phyloP scores from a whole-genome alignment of 2,888 invertebrate species.

The Trisateles emortualis region DNA sequence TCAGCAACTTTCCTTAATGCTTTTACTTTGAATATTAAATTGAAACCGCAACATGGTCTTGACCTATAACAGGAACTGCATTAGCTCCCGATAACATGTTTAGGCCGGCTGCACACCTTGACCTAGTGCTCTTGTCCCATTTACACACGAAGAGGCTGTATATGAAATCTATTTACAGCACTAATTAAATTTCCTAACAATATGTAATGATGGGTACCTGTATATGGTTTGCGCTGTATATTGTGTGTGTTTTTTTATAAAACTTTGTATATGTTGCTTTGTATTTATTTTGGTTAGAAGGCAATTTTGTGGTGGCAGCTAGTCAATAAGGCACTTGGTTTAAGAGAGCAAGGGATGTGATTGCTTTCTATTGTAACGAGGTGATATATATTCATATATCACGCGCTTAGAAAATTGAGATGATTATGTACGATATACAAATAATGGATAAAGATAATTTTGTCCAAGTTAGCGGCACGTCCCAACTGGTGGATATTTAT shows the following conservation, averaged over 20 bases:
- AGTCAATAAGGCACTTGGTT: background rate
- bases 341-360: background rate
- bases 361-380: no score
- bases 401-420: no score
- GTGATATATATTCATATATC: no score
- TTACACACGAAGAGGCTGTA: conserved; percentile 22
- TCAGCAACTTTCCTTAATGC: background rate
- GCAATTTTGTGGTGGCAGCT: no score
- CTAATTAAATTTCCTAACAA: conserved; percentile 8
- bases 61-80: conserved; percentile 50
- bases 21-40: background rate
- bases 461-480: no score
- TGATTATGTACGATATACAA: no score
- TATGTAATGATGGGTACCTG: background rate
- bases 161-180: conserved; percentile 1
- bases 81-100: conserved; percentile 63
- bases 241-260: background rate
- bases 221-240: background rate
- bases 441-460: no score
- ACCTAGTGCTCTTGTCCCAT: conserved; percentile 46
- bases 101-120: conserved; percentile 51
- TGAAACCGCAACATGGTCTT: conserved; percentile 24
- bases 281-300: background rate
- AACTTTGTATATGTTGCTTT: background rate
- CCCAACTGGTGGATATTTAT: no score